Percentiles rank a stretch among this genome's conserved stretches.
phyloP scores from a whole-genome alignment of 1,140 invertebrate species.

The Procambarus clarkii region DNA sequence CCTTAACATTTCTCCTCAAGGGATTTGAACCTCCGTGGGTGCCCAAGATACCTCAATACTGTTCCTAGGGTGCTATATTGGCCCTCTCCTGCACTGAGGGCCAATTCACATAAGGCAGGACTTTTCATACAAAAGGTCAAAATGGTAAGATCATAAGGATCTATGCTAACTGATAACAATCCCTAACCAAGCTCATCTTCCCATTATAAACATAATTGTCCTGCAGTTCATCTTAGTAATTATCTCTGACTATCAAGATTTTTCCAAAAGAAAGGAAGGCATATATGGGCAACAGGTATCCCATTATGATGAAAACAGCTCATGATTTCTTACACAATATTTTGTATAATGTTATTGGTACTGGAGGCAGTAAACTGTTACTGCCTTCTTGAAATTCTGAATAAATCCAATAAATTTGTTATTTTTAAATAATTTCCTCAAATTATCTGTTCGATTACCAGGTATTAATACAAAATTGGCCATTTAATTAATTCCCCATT shows the following conservation, averaged over 20 bases:
- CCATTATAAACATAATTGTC: conserved; percentile 18
- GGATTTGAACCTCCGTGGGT: conserved; percentile 11
- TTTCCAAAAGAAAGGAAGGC: neutral
- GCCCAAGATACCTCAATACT: conserved; percentile 32
- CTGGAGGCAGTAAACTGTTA: neutral
- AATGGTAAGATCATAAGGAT: conserved; percentile 31
- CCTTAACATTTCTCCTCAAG: neutral
- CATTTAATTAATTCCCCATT: neutral
- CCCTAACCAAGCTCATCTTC: conserved; percentile 48
- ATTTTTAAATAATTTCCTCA: neutral
- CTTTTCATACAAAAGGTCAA: conserved; percentile 60
- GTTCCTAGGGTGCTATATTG: conserved; percentile 38
- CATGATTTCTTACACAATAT: neutral
- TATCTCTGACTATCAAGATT: neutral
- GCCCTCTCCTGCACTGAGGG: conserved; percentile 30
- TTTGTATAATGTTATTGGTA: neutral
- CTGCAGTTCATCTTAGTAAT: conserved; percentile 10
- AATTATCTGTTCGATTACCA: neutral
- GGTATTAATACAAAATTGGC: neutral
- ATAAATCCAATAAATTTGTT: neutral
- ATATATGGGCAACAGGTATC: conserved; percentile 1
- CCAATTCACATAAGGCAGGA: conserved; percentile 57
- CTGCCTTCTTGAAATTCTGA: neutral
- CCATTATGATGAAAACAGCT: neutral
- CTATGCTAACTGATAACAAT: conserved; percentile 33